These are phyloP conservation scores for Orchestes rusci DNA, from an alignment of 2,888 invertebrate species.

Conservation along the genomic window DNA sequence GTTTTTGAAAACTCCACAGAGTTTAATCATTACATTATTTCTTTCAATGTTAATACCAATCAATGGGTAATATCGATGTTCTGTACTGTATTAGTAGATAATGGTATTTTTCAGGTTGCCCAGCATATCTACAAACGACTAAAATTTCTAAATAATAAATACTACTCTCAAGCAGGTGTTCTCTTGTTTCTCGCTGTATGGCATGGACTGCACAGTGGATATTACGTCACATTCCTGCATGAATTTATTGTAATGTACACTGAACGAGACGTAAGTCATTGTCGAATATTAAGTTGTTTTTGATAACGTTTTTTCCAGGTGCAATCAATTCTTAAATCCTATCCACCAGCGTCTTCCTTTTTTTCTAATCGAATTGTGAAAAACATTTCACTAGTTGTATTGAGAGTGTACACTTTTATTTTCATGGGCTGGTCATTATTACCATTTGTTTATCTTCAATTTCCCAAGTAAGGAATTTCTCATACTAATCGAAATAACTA, in stretches of 20 bases:
- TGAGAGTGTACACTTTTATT: conserved; percentile 67
- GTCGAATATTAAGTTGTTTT: not conserved
- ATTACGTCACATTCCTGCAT: conserved; percentile 86
- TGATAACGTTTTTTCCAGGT: conserved; percentile 42
- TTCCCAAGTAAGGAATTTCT: conserved; percentile 43
- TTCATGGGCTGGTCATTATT: conserved; percentile 79
- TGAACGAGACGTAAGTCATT: conserved; percentile 68
- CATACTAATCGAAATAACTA: not conserved
- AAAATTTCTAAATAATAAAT: conserved; percentile 79
- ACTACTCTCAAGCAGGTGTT: conserved; percentile 72
- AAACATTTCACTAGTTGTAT: conserved; percentile 49
- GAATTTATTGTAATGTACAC: conserved; percentile 83
- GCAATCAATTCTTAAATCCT: conserved; percentile 50
- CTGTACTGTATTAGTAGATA: not conserved
- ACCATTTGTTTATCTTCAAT: conserved; percentile 67
- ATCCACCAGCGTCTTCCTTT: conserved; percentile 45
- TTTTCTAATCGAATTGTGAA: conserved; percentile 43
- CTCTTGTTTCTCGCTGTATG: conserved; percentile 86
- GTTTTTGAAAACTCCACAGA: conserved; percentile 77
- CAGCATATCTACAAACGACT: conserved; percentile 92
- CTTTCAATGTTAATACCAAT: conserved; percentile 96
- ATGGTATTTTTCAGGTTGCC: conserved; percentile 41
- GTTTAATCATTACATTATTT: conserved; percentile 80
- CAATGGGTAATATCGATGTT: conserved; percentile 60
- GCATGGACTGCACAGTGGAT: conserved; percentile 94